A percentile compares a stretch with the other conserved stretches of the same genome.
Evolutionary conservation across 2,113 vertebrate species (phyloP).

Genomic region (Regulus satrapa): DNA sequence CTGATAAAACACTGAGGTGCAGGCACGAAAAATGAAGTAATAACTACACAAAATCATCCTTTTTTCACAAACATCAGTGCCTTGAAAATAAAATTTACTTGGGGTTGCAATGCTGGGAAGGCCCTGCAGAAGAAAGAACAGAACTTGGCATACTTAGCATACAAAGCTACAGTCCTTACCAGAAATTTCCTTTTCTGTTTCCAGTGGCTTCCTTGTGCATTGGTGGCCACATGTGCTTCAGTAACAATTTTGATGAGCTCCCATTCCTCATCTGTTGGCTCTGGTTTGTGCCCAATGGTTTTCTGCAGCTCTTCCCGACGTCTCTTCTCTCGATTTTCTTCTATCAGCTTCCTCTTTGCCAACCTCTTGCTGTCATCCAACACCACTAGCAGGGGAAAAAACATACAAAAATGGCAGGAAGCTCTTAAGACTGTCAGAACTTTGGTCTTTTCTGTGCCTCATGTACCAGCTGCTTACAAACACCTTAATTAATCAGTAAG

Average conservation of each 20-base stretch:
- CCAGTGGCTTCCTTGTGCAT: conserved; percentile 98
- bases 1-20: background rate
- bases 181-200: conserved; percentile 98
- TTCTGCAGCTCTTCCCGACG: conserved; percentile 89
- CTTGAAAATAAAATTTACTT: background rate
- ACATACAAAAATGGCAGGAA: background rate
- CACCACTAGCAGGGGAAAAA: conserved; percentile 80
- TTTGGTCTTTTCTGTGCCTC: background rate
- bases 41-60: background rate
- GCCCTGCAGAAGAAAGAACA: background rate
- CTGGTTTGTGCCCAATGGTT: conserved; percentile 86
- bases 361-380: conserved; percentile 94
- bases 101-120: background rate
- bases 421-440: background rate
- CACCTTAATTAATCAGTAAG: background rate
- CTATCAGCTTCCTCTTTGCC: conserved; percentile 94
- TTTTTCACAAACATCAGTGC: background rate
- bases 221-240: conserved; percentile 94
- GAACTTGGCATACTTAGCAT: background rate
- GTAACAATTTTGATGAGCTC: conserved; percentile 94
- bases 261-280: conserved; percentile 94
- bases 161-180: conserved; percentile 74
- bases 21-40: background rate
- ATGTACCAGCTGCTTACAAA: background rate
- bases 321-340: conserved; percentile 93